Evolutionary conservation across 1,140 invertebrate species (phyloP), one percentile per base, ranked within the genome.

Genomic region (Akabosia matsudoensis): DNA sequence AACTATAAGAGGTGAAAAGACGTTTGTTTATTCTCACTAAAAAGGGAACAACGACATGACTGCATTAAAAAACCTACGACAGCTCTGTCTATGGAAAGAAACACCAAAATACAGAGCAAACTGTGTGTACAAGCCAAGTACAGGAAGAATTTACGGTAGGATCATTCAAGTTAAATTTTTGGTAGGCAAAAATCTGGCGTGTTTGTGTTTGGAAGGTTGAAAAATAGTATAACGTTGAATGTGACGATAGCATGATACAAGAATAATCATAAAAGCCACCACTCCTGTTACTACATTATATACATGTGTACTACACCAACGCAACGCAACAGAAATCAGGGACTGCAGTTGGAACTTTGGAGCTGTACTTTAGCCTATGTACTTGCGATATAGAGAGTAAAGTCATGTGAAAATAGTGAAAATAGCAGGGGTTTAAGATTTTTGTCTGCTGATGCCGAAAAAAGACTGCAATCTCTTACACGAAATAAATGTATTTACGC

Each of bases 21-120:
- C 26, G 54, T 31, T 67, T 67, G 61, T 67, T 67, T 67, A 67
- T 67, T 22, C 61, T 67, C n/a, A n/a, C n/a, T 67, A 30, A 67
- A 61, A 67, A 67, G 61, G n/a, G 61, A 67, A 67, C 61, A 67
- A 67, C 28, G 61, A 67, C 61, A 2, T 67, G 13, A 31, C 61
- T 67, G 61, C 61, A 67, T 24, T 2, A 30, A 24, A 67, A 22
- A 3, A n/a, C 4, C 54, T 16, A 67, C 24, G 61, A 30, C 61
- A 67, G 7, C n/a, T 13, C 14, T 61, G n/a, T n/a, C n/a, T 7
- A 7, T 22, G 3, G 54, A 16, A 61, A 22, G 4, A 61, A 7
- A 61, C 61, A 67, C 61, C 28, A 22, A 67, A 31, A 67, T 2
- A 67, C 61, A n/a, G 61, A 67, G 31, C 31, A 67, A 67, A 30